Evolutionary conservation across 2,113 vertebrate species (phyloP), one percentile per base, ranked within the genome.

Genomic region (Tringa solitaria): DNA sequence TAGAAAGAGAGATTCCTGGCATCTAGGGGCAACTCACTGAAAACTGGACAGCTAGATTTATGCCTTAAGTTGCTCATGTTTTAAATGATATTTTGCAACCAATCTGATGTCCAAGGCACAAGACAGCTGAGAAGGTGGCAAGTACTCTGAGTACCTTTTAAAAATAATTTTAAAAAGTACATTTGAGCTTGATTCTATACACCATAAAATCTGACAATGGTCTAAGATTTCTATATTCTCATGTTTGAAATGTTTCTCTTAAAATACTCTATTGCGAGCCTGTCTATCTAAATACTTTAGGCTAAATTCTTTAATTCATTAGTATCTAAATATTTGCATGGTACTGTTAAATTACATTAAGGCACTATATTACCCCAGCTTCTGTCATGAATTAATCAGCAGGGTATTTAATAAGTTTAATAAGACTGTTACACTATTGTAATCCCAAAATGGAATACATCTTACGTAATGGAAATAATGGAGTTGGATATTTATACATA

Each of bases 401-500:
- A 84, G 76, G 54, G 50, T 63, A 90, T 89, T 84, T 65, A 65
- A 30, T 30, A 41, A 68, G 11, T 84, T 94, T 92, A 94, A 90
- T 96, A 84, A 92, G 28, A 81, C 13, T 12, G 60, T 68, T 89
- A 70, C 75, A 73, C 82, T 90, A 65, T 69, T 79, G 73, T 84
- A 90, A 89, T 84, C 64, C 85, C 83, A 51, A 89, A 93, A 95
- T 93, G 43, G 73, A 95, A 93, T 33, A 68, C 53, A 81, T 88
- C 63, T 97, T 82, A 93, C 1, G 11, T 97, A 87, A 97, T 75
- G 87, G 96, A 97, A 97, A 93, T 78, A 70, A 85, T 32, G 41
- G 84, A 91, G 79, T n/a, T 94, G 79, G 80, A 51, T 97, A 97
- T 96, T 96, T 96, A 96, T 93, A 95, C 76, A 93, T 54, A 90